phyloP scores from a whole-genome alignment of 2,888 invertebrate genomes.

The Heliconius sara region DNA sequence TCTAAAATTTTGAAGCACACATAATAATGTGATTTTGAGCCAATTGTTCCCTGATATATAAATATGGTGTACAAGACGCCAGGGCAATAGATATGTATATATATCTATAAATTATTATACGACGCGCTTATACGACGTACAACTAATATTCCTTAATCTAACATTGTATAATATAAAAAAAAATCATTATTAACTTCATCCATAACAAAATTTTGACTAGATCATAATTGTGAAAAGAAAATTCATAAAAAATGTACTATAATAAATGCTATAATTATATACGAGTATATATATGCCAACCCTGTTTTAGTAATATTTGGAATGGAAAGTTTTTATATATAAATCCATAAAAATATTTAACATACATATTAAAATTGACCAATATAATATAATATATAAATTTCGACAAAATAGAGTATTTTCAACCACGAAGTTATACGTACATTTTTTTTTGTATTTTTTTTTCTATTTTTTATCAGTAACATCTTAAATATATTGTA shows the following conservation, averaged over 20 bases:
- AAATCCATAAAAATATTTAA: background rate
- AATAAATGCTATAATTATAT: background rate
- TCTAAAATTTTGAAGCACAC: conserved; percentile 35
- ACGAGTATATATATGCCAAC: background rate
- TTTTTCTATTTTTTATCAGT: background rate
- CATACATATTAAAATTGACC: background rate
- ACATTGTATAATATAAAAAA: background rate
- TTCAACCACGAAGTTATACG: background rate
- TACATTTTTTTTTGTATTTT: background rate
- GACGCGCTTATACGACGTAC: background rate
- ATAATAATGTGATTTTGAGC: conserved; percentile 19
- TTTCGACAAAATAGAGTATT: background rate
- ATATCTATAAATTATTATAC: background rate
- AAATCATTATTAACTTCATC: background rate
- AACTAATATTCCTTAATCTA: background rate
- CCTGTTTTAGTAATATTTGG: background rate
- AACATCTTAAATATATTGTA: background rate
- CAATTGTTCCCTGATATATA: conserved; percentile 34
- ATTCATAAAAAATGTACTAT: background rate
- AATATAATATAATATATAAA: background rate
- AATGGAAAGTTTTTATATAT: background rate
- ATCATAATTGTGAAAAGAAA: background rate
- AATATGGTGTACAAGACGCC: background rate
- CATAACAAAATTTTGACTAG: conserved; percentile 6
- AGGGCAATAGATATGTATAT: too few relatives aligned